Conservation (phyloP, 2,797 vertebrate species). For the Muraenolepis orangiensis region DNA sequence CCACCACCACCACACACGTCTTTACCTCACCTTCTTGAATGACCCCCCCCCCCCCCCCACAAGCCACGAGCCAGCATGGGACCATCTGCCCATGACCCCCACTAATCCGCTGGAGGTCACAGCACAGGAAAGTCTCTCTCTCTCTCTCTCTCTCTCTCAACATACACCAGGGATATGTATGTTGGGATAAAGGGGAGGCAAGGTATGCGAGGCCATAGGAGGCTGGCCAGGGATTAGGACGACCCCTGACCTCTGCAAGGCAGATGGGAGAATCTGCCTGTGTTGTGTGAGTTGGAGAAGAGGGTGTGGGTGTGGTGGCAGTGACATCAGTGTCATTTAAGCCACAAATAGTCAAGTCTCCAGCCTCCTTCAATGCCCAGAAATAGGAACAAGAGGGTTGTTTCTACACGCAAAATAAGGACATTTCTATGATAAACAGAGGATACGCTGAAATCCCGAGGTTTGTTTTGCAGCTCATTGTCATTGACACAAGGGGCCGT, state of each 20-base stretch:
- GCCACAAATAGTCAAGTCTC: no score
- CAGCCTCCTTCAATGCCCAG: no score
- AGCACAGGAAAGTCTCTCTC: slow-evolving; percentile 41
- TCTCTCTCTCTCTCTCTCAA: slow-evolving; percentile 8
- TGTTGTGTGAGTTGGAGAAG: no score
- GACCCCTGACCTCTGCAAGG: not conserved
- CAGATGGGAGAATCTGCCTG: no score
- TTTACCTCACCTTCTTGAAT: slow-evolving; percentile 38
- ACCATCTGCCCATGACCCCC: slow-evolving; percentile 65
- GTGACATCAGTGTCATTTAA: no score
- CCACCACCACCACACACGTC: slow-evolving; percentile 9
- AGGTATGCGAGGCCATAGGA: slow-evolving; percentile 7
- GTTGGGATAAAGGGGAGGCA: slow-evolving; percentile 9
- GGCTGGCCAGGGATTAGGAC: slow-evolving; percentile 21
- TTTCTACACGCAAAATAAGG: no score
- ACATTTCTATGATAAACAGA: not conserved
- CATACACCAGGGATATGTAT: no score
- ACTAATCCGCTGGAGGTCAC: slow-evolving; percentile 67
- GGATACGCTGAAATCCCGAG: not conserved
- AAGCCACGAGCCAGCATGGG: no score
- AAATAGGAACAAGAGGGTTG: no score
- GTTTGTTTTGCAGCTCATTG: slow-evolving; percentile 9
- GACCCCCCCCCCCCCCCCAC: slow-evolving; percentile 8
- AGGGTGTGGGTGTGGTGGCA: no score
- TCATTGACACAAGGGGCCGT: not conserved